These are phyloP conservation scores for Pelodytes ibericus DNA, from an alignment of 2,797 vertebrate species.

Conservation along the genomic window DNA sequence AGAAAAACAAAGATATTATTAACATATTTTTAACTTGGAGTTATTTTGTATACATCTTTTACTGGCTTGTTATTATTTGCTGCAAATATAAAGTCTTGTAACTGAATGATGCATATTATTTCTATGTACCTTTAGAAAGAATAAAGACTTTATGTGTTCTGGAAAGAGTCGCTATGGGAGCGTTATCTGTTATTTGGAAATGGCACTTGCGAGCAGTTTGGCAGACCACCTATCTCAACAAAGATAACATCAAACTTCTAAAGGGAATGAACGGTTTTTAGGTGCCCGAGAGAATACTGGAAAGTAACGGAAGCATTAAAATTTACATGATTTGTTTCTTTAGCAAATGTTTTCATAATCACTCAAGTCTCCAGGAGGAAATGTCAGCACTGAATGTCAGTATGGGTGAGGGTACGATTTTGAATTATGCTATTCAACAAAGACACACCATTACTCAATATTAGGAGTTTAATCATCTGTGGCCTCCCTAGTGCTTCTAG, in stretches of 20 bases:
- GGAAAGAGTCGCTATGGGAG: neutral
- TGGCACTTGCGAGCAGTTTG: neutral
- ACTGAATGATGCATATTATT: neutral
- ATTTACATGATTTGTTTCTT: slow-evolving; percentile 19
- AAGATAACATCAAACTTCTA: slow-evolving; percentile 16
- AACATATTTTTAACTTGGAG: neutral
- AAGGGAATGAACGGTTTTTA: neutral
- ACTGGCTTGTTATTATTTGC: neutral
- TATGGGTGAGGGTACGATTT: neutral
- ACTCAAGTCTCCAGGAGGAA: neutral
- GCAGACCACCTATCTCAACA: slow-evolving; percentile 1
- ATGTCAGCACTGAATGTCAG: neutral
- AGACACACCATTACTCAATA: no score
- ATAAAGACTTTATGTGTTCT: neutral
- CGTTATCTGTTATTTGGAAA: neutral
- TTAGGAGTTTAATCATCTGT: no score
- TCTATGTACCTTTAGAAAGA: neutral
- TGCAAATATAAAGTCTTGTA: neutral
- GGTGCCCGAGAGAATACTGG: neutral
- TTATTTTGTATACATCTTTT: neutral
- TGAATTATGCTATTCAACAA: no score
- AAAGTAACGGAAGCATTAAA: slow-evolving; percentile 8
- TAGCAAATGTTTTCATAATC: slow-evolving; percentile 2
- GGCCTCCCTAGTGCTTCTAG: no score
- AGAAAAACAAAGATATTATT: neutral